These are phyloP conservation scores for Oxyscelio sp. DNA, from an alignment of 2,888 invertebrate species.

Conservation along the genomic window DNA sequence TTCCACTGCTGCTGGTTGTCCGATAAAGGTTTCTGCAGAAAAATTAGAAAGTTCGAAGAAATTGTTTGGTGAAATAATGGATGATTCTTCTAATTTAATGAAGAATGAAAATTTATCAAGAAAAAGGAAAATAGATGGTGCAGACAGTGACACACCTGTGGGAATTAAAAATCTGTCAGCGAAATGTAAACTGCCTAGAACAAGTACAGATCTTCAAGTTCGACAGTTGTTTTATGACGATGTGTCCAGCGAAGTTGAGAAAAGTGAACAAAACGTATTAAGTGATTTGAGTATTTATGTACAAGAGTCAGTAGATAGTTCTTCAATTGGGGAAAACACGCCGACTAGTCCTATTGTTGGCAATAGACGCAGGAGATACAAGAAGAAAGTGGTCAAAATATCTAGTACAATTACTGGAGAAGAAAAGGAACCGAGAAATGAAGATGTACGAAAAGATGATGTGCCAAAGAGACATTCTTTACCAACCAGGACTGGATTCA, in stretches of 20 bases:
- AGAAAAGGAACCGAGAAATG: not conserved
- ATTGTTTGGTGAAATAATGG: slow-evolving; percentile 25
- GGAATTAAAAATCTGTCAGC: slow-evolving; percentile 51
- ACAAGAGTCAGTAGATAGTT: too few relatives aligned
- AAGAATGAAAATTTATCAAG: not conserved
- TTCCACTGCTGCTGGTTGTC: slow-evolving; percentile 83
- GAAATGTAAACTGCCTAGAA: slow-evolving; percentile 80
- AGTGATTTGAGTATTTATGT: too few relatives aligned
- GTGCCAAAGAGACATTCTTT: slow-evolving; percentile 34
- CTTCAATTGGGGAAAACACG: slow-evolving; percentile 9
- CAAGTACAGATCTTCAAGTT: slow-evolving; percentile 78
- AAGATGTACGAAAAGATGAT: not conserved
- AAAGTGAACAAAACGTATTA: too few relatives aligned
- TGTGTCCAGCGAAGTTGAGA: too few relatives aligned
- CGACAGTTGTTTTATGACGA: slow-evolving; percentile 79
- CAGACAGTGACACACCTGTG: slow-evolving; percentile 78
- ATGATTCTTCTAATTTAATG: not conserved
- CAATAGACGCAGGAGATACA: slow-evolving; percentile 35
- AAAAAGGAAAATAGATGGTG: slow-evolving; percentile 73
- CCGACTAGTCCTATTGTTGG: slow-evolving; percentile 63
- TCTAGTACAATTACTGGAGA: slow-evolving; percentile 9
- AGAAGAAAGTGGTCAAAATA: slow-evolving; percentile 39
- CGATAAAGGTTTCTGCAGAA: slow-evolving; percentile 77
- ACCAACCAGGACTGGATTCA: not conserved
- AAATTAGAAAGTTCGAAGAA: slow-evolving; percentile 69